phyloP scores from a whole-genome alignment of 2,888 invertebrate species.

The Frankliniella intonsa region DNA sequence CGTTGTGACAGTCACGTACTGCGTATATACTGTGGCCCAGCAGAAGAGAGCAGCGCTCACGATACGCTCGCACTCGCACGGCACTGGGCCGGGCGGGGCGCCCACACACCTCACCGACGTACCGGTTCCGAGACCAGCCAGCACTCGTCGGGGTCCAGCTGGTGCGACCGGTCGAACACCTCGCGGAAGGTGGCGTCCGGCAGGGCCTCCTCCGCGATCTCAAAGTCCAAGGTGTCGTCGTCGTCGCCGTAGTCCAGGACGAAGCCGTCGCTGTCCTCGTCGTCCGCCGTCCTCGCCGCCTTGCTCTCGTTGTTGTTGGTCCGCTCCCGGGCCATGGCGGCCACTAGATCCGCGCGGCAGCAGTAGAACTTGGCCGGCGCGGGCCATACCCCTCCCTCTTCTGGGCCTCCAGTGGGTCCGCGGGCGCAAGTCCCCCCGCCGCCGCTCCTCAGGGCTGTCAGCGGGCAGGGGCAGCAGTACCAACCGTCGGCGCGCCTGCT shows the following conservation, averaged over 20 bases:
- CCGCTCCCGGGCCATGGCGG: conserved; percentile 10
- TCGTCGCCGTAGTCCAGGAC: background rate
- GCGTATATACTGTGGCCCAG: too few species aligned
- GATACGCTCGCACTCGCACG: too few species aligned
- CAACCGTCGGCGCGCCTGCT: background rate
- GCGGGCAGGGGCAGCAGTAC: conserved; percentile 17
- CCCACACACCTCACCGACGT: background rate
- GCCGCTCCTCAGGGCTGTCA: background rate
- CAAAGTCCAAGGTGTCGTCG: background rate
- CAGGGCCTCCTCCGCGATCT: conserved; percentile 5
- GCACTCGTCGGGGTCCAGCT: background rate
- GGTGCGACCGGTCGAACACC: conserved; percentile 18
- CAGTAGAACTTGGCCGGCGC: conserved; percentile 13
- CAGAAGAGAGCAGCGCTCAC: too few species aligned
- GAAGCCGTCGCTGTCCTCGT: background rate
- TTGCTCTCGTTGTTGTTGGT: background rate
- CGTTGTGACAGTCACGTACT: too few species aligned
- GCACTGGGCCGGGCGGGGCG: too few species aligned
- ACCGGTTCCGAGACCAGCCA: background rate
- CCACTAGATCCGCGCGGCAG: background rate
- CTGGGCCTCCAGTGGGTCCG: background rate
- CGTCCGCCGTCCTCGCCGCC: background rate
- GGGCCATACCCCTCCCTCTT: background rate
- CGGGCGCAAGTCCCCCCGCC: background rate
- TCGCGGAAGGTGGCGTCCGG: background rate